A percentile compares a stretch with the other conserved stretches of the same genome.
phyloP scores from a whole-genome alignment of 2,888 invertebrate species.

The Aleiodes testaceus region DNA sequence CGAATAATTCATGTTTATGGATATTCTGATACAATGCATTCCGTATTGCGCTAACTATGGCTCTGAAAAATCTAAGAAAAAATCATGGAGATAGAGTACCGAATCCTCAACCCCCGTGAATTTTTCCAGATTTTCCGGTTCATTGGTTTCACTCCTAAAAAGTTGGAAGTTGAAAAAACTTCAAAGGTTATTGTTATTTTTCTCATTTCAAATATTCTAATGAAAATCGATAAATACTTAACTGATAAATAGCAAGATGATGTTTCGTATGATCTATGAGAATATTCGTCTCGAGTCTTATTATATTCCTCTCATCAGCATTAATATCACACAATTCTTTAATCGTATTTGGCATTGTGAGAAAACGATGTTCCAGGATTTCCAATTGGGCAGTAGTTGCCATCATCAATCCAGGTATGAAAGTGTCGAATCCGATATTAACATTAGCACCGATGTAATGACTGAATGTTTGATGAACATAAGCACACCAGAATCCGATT shows the following conservation, averaged over 20 bases:
- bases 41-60: no score
- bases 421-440: constrained; percentile 59
- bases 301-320: neutral
- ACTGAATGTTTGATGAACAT: constrained; percentile 46
- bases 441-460: constrained; percentile 31
- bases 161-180: no score
- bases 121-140: no score
- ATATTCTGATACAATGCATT: no score
- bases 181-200: neutral
- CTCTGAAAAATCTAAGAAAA: no score
- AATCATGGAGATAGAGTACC: no score
- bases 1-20: neutral
- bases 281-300: constrained; percentile 30
- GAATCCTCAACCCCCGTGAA: no score
- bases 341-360: constrained; percentile 29
- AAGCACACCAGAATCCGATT: constrained; percentile 42
- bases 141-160: no score
- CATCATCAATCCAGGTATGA: constrained; percentile 56
- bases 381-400: constrained; percentile 59
- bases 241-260: constrained; percentile 47
- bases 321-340: neutral
- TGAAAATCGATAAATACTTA: constrained; percentile 3
- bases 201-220: neutral
- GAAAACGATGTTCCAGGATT: constrained; percentile 57
- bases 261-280: constrained; percentile 42